Evolutionary conservation across 2,888 invertebrate genomes (phyloP), one percentile per base, ranked within the genome.

Genomic region (Cephus pulcher): DNA sequence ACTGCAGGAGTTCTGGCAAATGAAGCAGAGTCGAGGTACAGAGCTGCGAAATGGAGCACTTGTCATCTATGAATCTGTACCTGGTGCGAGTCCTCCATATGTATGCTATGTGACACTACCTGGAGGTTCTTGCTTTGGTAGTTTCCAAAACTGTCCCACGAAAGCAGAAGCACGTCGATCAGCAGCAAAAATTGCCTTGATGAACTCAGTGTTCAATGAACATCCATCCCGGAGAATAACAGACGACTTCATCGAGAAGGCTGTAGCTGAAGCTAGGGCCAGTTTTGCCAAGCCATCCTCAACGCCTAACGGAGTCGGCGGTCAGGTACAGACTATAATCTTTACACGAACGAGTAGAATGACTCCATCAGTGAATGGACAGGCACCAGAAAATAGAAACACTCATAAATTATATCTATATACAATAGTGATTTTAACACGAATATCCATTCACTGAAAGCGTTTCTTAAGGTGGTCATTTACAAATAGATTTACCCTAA

Each of bases 121-220:
- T 0, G 98, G 98, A 33, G 98, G 98, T 82, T 98, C 98, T 78
- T 98, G 98, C 92, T 98, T 98, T 92, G 98, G 98, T 78, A 98
- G 98, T 92, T 98, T 98, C 93, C 93, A 98, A 96, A 97, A 97
- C 91, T 98, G 98, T 90, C 97, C 97, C 3, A 98, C 98, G 34
- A 98, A 98, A 92, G 98, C 98, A 11, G 98, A 98, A 91, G 98
- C 98, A 6, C 94, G 98, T 73, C 94, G 98, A 85, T 98, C 98
- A 88, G 98, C 98, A 0, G 98, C 98, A 1, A 98, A 98, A 93
- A 98, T 98, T 84, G 98, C 98, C 1, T 93, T 98, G 32, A 98
- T 98, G 98, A 98, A 98, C 93, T 98, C 98, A 12, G 98, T 98
- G 75, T 98, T 98, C 92, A 98, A 98, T 91, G 98, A 98, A 89